Evolutionary conservation across 2,888 invertebrate genomes (phyloP).

Genomic region (Anthophora plumipes): DNA sequence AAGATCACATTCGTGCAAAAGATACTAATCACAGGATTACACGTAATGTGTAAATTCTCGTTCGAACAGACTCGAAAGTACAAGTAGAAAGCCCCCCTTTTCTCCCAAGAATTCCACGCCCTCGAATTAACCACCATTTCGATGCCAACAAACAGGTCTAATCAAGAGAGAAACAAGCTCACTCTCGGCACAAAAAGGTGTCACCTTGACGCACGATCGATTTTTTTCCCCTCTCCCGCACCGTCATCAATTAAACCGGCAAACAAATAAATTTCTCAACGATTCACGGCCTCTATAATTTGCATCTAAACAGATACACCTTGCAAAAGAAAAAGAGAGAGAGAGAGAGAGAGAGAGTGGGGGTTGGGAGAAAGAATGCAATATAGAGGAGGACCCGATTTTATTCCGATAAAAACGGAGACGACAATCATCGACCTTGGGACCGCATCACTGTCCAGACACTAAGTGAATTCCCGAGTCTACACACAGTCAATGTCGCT

Average conservation of each 20-base stretch:
- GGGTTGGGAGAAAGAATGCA: neutral
- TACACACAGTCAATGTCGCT: constrained; percentile 47
- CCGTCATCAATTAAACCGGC: neutral
- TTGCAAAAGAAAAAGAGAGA: neutral
- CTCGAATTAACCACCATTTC: neutral
- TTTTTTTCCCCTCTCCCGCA: neutral
- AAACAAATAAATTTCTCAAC: neutral
- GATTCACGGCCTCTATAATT: neutral
- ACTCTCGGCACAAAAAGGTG: neutral
- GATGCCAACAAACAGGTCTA: neutral
- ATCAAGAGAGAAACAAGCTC: neutral
- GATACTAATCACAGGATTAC: neutral
- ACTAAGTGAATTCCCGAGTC: constrained; percentile 24
- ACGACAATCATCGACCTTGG: constrained; percentile 34
- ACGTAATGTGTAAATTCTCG: neutral
- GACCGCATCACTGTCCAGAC: constrained; percentile 22
- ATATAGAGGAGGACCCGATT: neutral
- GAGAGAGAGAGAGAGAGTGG: no score
- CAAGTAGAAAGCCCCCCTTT: neutral
- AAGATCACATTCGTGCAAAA: neutral
- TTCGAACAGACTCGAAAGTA: neutral
- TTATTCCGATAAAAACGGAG: neutral
- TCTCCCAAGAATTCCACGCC: neutral
- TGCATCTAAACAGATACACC: neutral
- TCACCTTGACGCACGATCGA: neutral